Evolutionary conservation across 2,113 vertebrate genomes (phyloP).

Genomic region (Phyllostomus discolor): DNA sequence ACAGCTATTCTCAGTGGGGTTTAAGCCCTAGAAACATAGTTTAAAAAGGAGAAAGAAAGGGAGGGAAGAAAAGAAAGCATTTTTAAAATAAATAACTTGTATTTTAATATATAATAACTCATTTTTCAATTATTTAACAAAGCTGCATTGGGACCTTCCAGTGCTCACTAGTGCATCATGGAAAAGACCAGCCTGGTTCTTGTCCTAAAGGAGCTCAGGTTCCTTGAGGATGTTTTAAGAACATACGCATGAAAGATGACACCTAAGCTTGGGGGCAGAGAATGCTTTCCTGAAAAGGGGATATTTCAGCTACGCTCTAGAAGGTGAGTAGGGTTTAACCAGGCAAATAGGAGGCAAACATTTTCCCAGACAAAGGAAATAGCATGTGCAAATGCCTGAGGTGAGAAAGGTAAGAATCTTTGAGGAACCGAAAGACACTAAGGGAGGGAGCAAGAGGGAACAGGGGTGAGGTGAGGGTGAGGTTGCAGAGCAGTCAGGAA

Average conservation of each 20-base stretch:
- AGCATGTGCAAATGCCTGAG: not conserved
- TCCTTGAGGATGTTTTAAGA: not conserved
- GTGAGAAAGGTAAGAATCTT: not conserved
- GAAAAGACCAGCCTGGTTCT: not conserved
- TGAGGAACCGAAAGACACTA: not conserved
- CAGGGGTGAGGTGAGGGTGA: not conserved
- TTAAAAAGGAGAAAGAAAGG: not conserved
- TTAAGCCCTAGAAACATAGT: slow-evolving; percentile 2
- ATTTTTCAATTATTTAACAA: not conserved
- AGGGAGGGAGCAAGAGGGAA: not conserved
- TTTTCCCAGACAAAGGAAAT: not conserved
- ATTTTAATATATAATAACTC: not conserved
- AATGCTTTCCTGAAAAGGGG: not conserved
- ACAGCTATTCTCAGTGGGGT: not conserved
- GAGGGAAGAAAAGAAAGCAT: not conserved
- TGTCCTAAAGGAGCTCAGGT: not conserved
- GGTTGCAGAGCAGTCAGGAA: not conserved
- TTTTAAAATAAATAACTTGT: not conserved
- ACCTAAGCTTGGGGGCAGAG: not conserved
- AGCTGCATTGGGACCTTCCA: not conserved
- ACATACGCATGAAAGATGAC: not conserved
- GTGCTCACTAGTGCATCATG: not conserved
- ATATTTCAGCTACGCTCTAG: not conserved
- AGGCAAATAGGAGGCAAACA: not conserved
- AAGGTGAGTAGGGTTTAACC: not conserved